Percentiles rank a stretch among this genome's conserved stretches.
These are phyloP conservation scores for Rissa tridactyla DNA, from an alignment of 2,113 vertebrate genomes.

Conservation along the genomic window DNA sequence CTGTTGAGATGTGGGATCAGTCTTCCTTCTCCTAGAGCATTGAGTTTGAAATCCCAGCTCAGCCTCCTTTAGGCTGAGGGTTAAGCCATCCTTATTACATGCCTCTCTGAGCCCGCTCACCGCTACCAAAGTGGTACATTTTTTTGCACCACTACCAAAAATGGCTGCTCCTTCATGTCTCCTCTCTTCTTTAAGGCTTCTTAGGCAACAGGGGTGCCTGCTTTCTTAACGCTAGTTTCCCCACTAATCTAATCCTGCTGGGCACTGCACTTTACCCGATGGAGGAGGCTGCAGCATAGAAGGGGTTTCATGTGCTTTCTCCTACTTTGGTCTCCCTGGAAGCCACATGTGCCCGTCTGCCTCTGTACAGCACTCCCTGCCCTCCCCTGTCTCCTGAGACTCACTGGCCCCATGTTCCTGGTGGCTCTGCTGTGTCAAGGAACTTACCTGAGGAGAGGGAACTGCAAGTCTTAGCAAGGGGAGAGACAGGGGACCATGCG, in stretches of 20 bases:
- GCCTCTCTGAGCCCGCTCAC: neutral
- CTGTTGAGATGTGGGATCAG: neutral
- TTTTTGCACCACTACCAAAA: neutral
- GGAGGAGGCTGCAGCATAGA: neutral
- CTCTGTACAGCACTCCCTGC: neutral
- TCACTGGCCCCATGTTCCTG: neutral
- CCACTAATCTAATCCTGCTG: neutral
- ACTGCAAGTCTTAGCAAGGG: neutral
- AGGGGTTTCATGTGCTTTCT: neutral
- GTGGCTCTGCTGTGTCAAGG: neutral
- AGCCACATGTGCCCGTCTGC: neutral
- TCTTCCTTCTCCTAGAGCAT: neutral
- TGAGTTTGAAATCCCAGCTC: neutral
- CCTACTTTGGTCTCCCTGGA: neutral
- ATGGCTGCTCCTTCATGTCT: accelerated
- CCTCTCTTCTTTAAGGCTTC: neutral
- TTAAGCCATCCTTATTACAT: neutral
- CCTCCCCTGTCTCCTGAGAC: neutral
- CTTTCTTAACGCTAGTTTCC: neutral
- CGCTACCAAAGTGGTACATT: neutral
- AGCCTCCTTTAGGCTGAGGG: neutral
- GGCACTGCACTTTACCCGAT: neutral
- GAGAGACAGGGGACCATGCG: no score
- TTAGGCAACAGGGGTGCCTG: neutral
- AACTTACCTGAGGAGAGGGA: neutral